Percentiles rank a stretch among this genome's conserved stretches.
These are phyloP conservation scores for Aeoliscus strigatus DNA, from an alignment of 2,797 vertebrate species.

Conservation along the genomic window DNA sequence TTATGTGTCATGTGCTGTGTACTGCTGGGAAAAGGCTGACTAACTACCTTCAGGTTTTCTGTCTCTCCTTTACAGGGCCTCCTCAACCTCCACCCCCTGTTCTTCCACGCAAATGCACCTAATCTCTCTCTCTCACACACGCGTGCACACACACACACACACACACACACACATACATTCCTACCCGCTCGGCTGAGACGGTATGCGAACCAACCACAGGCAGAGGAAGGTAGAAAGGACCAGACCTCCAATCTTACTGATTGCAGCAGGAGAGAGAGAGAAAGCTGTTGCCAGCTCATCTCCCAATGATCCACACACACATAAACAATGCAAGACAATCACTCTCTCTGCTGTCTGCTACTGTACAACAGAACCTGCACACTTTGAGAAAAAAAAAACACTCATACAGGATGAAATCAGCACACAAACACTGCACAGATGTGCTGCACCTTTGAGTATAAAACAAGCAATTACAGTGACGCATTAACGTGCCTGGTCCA, in stretches of 20 bases:
- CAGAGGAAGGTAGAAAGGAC: conserved; percentile 69
- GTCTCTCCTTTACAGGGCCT: conserved; percentile 75
- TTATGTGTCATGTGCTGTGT: conserved; percentile 55
- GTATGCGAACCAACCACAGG: conserved; percentile 78
- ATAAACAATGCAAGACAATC: conserved; percentile 20
- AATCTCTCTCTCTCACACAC: conserved; percentile 34
- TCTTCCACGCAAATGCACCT: conserved; percentile 57
- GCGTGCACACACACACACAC: conserved; percentile 20
- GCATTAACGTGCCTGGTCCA: conserved; percentile 16
- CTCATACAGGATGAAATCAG: conserved; percentile 22
- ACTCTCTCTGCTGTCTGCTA: conserved; percentile 27
- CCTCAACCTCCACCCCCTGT: conserved; percentile 64
- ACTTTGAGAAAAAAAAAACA: conserved; percentile 17
- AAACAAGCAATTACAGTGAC: conserved; percentile 29
- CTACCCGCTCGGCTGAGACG: conserved; percentile 64
- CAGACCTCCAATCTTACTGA: conserved; percentile 68
- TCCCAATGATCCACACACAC: conserved; percentile 34
- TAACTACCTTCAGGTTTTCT: conserved; percentile 72
- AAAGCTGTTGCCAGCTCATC: conserved; percentile 55
- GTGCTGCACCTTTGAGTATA: background rate
- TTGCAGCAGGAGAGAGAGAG: conserved; percentile 69
- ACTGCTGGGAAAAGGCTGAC: conserved; percentile 67
- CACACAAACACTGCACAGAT: conserved; percentile 9
- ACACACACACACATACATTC: conserved; percentile 54
- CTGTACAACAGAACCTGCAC: conserved; percentile 14